phyloP scores from a whole-genome alignment of 2,797 vertebrate species.

The Choloepus didactylus region DNA sequence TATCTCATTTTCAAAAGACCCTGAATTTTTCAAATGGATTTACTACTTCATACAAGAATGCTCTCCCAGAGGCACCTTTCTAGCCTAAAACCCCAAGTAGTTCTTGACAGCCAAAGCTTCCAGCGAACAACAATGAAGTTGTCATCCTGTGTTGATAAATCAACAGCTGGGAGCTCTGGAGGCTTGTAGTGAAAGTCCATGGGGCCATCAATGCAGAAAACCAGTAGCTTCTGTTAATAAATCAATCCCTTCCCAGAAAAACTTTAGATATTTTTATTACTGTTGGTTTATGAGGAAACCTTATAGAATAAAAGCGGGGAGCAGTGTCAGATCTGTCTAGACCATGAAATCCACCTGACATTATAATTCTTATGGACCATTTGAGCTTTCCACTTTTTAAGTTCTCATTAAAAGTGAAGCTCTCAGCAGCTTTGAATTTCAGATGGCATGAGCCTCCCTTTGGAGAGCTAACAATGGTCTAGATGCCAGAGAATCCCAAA shows the following conservation, averaged over 20 bases:
- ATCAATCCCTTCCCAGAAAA: constrained; percentile 84
- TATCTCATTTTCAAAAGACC: constrained; percentile 51
- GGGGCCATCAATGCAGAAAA: constrained; percentile 77
- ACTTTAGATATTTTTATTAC: constrained; percentile 79
- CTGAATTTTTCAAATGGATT: constrained; percentile 38
- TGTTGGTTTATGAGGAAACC: constrained; percentile 76
- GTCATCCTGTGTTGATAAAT: constrained; percentile 77
- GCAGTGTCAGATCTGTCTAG: constrained; percentile 87
- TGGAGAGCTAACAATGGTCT: constrained; percentile 86
- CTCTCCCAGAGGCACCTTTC: constrained; percentile 67
- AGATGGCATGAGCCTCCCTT: constrained; percentile 85
- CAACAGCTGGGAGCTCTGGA: constrained; percentile 73
- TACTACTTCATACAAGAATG: constrained; percentile 46
- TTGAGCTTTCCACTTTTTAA: constrained; percentile 86
- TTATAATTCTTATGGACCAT: constrained; percentile 87
- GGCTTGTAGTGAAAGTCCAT: constrained; percentile 71
- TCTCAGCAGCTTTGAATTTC: constrained; percentile 86
- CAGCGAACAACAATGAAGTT: constrained; percentile 84
- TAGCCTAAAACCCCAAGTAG: constrained; percentile 54
- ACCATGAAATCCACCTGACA: constrained; percentile 90
- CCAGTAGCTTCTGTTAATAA: constrained; percentile 81
- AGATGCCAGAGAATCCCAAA: constrained; percentile 77
- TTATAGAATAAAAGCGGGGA: constrained; percentile 36
- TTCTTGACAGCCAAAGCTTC: constrained; percentile 70
- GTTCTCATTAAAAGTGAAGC: constrained; percentile 86